Conservation (phyloP, 1,140 invertebrate genomes). For the Drosophila bipectinata region DNA sequence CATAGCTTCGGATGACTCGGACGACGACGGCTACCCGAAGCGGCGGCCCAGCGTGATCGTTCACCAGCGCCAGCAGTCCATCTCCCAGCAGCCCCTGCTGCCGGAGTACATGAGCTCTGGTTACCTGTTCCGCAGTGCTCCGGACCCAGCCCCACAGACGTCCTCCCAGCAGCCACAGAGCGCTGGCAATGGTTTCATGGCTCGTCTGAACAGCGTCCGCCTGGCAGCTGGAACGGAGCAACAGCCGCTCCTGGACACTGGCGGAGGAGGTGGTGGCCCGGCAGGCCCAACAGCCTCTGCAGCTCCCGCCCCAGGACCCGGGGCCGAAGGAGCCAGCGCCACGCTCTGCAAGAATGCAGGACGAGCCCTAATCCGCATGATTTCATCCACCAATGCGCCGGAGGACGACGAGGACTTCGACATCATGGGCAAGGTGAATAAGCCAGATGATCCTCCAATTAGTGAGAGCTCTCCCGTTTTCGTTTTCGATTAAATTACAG, state of each 20-base stretch:
- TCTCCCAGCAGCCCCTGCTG: conserved; percentile 68
- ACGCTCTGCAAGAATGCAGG: conserved; percentile 70
- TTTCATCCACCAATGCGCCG: conserved; percentile 57
- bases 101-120: conserved; percentile 65
- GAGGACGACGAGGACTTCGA: conserved; percentile 78
- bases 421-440: conserved; percentile 80
- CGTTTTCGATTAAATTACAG: neutral
- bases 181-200: conserved; percentile 67
- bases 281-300: conserved; percentile 11
- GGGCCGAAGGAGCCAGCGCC: conserved; percentile 53
- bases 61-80: conserved; percentile 71
- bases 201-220: conserved; percentile 51
- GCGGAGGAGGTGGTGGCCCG: conserved; percentile 25
- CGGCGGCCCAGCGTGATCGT: conserved; percentile 77
- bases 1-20: conserved; percentile 74
- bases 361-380: conserved; percentile 78
- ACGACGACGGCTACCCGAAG: conserved; percentile 75
- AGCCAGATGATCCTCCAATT: conserved; percentile 1
- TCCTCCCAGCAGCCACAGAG: conserved; percentile 41
- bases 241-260: conserved; percentile 60
- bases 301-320: conserved; percentile 35
- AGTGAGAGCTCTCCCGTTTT: neutral
- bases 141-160: conserved; percentile 46
- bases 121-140: conserved; percentile 40
- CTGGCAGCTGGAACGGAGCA: conserved; percentile 47